A percentile compares a stretch with the other conserved stretches of the same genome.
These are phyloP conservation scores for Siniperca obscura DNA, from an alignment of 2,797 vertebrate species.

Conservation along the genomic window DNA sequence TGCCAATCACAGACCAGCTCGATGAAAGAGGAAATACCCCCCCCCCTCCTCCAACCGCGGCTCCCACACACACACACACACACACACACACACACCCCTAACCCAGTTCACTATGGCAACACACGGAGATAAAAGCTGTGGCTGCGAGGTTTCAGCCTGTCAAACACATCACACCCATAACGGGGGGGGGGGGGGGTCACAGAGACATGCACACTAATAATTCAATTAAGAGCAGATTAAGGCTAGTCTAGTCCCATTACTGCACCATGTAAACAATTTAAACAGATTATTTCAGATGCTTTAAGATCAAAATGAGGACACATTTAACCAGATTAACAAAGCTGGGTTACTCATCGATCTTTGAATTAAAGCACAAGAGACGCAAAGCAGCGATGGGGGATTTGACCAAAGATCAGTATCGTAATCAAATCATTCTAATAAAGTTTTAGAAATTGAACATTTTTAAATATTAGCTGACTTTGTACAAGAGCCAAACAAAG, in stretches of 20 bases:
- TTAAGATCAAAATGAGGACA: background rate
- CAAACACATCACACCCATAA: constrained; percentile 9
- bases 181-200: background rate
- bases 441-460: background rate
- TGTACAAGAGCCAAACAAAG: background rate
- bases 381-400: background rate
- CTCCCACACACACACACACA: background rate
- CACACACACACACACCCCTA: background rate
- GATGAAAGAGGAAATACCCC: constrained; percentile 2
- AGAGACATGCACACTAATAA: background rate
- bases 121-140: background rate
- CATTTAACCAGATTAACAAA: background rate
- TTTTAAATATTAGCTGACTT: background rate
- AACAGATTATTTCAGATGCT: background rate
- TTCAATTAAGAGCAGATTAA: constrained; percentile 15
- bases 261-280: background rate
- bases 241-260: background rate
- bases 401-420: background rate
- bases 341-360: background rate
- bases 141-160: constrained; percentile 4
- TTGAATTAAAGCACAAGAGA: background rate
- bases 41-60: too few relatives aligned
- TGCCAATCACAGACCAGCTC: background rate
- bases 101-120: constrained; percentile 26
- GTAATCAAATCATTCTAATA: background rate